Percentiles rank a stretch among this genome's conserved stretches.
Conservation (phyloP, 2,113 vertebrate genomes). For the Oreochromis niloticus region DNA sequence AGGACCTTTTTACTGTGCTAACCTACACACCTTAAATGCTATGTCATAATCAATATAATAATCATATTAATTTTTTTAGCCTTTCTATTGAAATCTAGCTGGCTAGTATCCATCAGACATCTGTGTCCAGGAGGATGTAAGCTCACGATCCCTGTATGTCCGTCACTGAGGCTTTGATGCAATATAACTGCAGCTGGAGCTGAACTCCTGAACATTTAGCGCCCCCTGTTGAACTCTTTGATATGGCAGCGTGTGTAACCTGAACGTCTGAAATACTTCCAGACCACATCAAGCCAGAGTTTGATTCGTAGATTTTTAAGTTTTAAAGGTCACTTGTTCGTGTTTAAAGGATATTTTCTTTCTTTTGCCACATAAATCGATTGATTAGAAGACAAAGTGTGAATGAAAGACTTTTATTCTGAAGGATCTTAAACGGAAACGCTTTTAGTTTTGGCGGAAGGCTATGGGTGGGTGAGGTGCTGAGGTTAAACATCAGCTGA, state of each 20-base stretch:
- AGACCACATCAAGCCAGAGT: not conserved
- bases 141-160: not conserved
- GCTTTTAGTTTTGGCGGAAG: not conserved
- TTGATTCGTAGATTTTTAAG: not conserved
- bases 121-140: not conserved
- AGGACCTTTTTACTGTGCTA: not conserved
- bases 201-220: not conserved
- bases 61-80: accelerated
- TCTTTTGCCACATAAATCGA: not conserved
- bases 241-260: not conserved
- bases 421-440: not conserved
- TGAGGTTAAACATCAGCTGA: not conserved
- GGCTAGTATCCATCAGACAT: not conserved
- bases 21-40: not conserved
- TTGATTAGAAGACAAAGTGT: not conserved
- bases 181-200: not conserved
- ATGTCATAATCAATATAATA: not conserved
- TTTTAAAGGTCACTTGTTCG: not conserved
- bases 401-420: not conserved
- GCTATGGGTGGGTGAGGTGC: not conserved
- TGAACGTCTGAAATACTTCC: not conserved
- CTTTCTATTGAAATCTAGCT: not conserved
- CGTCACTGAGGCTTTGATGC: not conserved
- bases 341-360: not conserved
- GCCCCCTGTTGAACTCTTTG: not conserved